Evolutionary conservation across 2,797 vertebrate species (phyloP), one percentile per base, ranked within the genome.

Genomic region (Hyperoplus immaculatus): DNA sequence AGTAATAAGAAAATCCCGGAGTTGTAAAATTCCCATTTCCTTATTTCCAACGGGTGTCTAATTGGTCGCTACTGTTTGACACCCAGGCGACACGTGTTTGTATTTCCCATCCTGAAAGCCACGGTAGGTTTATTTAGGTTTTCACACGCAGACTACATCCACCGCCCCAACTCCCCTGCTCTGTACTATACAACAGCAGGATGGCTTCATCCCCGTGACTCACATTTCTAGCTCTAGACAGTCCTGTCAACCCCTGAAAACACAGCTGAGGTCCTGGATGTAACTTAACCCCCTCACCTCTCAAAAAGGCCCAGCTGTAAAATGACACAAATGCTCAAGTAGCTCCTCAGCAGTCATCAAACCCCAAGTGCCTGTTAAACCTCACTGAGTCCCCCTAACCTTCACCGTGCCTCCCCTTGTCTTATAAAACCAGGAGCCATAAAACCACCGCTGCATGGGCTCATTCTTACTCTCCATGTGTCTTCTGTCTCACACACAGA

Each of bases 51-150:
- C 2, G 1, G 79, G 71, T 46, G 60, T 92, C 87, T 93, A 92
- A 93, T 91, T 88, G 87, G 50, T 80, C 61, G 55, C 79, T 76
- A 76, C 79, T 86, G 88, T 91, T 95, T 93, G 78, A 89, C 92
- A 92, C 88, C 74, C 61, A 71, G 75, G 82, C 13, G 88, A 83
- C 87, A 91, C 71, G 82, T 92, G 89, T 92, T 93, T 92, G 87
- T 83, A 67, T 91, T 91, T 87, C 87, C 84, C 81, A 83, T 84
- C 77, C 88, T 81, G 75, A 85, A 92, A 88, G 38, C 60, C 72
- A 60, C 77, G 57, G 72, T 69, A 42, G 78, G 88, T 91, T 94
- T 92, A 90, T 94, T 92, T 92, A 86, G 85, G 87, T 85, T 93
- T 92, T 93, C 91, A 89, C 90, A 90, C 39, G 29, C 21, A 84